Percentiles rank a stretch among this genome's conserved stretches.
These are phyloP conservation scores for Oscheius sp. DNA, from an alignment of 2,888 invertebrate genomes.

Conservation along the genomic window DNA sequence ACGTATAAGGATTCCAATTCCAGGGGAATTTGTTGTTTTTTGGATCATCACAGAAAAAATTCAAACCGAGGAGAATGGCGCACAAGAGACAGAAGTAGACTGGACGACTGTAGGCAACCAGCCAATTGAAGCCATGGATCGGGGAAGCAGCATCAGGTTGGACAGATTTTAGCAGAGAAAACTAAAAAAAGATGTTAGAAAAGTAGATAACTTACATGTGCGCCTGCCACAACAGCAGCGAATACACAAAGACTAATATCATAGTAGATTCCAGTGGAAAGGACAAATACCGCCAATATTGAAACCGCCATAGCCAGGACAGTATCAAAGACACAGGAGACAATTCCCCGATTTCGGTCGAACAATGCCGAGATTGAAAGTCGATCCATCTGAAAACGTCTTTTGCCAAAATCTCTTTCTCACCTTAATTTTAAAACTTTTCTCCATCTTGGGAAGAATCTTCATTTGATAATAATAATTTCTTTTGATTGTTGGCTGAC, in stretches of 20 bases:
- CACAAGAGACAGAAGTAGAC: conserved; percentile 90
- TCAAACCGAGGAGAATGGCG: conserved; percentile 75
- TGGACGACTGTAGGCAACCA: conserved; percentile 76
- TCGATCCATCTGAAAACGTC: conserved; percentile 85
- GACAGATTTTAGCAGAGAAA: conserved; percentile 81
- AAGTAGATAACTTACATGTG: conserved; percentile 84
- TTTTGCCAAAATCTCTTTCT: background rate
- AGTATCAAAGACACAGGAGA: conserved; percentile 86
- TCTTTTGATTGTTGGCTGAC: conserved; percentile 46
- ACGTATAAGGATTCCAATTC: conserved; percentile 58
- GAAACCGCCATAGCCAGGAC: conserved; percentile 87
- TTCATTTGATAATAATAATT: conserved; percentile 69
- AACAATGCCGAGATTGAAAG: conserved; percentile 90
- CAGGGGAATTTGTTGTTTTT: conserved; percentile 46
- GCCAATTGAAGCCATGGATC: conserved; percentile 81
- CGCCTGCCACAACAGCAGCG: conserved; percentile 96
- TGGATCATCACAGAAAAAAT: conserved; percentile 38
- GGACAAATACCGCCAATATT: conserved; percentile 77
- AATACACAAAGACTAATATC: conserved; percentile 93
- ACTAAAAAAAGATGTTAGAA: conserved; percentile 79
- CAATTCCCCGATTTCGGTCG: conserved; percentile 86
- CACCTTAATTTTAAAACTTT: conserved; percentile 65
- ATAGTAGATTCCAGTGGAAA: conserved; percentile 83
- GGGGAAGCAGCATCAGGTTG: conserved; percentile 99
- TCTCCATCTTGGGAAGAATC: conserved; percentile 60